Percentiles rank a stretch among this genome's conserved stretches.
These are phyloP conservation scores for Apogon talboti DNA, from an alignment of 2,797 vertebrate genomes.

Conservation along the genomic window DNA sequence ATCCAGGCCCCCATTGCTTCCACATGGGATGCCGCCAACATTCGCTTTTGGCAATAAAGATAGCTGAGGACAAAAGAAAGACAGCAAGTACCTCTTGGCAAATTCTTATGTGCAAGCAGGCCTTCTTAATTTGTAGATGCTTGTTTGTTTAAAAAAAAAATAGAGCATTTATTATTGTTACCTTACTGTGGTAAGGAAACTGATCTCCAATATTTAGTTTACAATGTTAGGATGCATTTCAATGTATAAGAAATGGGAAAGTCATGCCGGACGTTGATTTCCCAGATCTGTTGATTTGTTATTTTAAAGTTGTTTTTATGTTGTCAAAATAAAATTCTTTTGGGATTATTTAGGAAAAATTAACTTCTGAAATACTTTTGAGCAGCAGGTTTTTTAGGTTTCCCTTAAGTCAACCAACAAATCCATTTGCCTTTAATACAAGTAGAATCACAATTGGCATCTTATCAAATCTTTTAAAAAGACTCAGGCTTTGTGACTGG, in stretches of 20 bases:
- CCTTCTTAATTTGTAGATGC: slow-evolving; percentile 59
- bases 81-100: slow-evolving; percentile 75
- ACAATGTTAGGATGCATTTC: background rate
- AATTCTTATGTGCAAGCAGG: slow-evolving; percentile 64
- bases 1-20: slow-evolving; percentile 82
- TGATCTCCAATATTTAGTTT: background rate
- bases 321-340: too few species aligned
- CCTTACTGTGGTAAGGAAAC: slow-evolving; percentile 13
- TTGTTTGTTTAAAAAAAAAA: slow-evolving; percentile 26
- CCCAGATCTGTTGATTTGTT: background rate
- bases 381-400: background rate
- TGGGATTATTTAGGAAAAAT: background rate
- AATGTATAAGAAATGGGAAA: background rate
- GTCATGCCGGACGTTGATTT: background rate
- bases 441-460: slow-evolving; percentile 32
- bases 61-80: slow-evolving; percentile 83
- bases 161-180: slow-evolving; percentile 14
- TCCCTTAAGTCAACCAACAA: slow-evolving; percentile 17
- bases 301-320: too few species aligned
- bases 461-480: slow-evolving; percentile 55
- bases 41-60: slow-evolving; percentile 86
- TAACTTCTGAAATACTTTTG: background rate
- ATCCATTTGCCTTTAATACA: too few species aligned
- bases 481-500: slow-evolving; percentile 50
- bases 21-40: slow-evolving; percentile 84